phyloP scores from a whole-genome alignment of 2,888 invertebrate genomes.

The Ditula angustiorana region DNA sequence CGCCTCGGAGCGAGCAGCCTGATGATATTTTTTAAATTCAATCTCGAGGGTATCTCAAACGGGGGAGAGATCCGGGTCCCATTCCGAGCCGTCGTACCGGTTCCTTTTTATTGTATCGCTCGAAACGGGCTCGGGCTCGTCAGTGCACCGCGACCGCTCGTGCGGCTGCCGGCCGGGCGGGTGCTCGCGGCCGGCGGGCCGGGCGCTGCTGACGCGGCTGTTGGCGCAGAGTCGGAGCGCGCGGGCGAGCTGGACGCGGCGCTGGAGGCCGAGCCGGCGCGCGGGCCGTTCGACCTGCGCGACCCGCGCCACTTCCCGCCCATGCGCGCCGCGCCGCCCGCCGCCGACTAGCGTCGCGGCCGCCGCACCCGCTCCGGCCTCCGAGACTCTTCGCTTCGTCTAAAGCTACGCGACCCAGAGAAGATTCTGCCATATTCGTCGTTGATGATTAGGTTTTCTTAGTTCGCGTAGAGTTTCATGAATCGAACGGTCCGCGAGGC shows the following conservation, averaged over 20 bases:
- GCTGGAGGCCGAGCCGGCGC: slow-evolving; percentile 87
- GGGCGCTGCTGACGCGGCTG: slow-evolving; percentile 3
- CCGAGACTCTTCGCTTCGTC: not conserved
- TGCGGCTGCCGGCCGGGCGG: not conserved
- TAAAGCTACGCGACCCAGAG: too few species aligned
- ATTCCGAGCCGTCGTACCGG: too few species aligned
- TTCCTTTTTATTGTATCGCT: too few species aligned
- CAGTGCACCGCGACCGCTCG: too few species aligned
- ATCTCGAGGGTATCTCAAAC: too few species aligned
- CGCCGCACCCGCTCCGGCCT: not conserved
- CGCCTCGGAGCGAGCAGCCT: too few species aligned
- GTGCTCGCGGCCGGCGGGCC: not conserved
- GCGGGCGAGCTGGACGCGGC: slow-evolving; percentile 90
- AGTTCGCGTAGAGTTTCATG: too few species aligned
- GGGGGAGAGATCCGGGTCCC: too few species aligned
- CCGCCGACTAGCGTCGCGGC: slow-evolving; percentile 20
- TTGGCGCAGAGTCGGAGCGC: slow-evolving; percentile 88
- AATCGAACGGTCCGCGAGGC: not conserved
- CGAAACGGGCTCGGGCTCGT: too few species aligned
- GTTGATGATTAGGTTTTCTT: not conserved
- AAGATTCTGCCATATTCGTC: not conserved
- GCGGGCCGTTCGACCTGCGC: slow-evolving; percentile 90
- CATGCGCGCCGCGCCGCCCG: slow-evolving; percentile 74
- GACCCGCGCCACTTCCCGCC: slow-evolving; percentile 95
- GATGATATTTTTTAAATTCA: too few species aligned